A percentile compares a stretch with the other conserved stretches of the same genome.
Conservation (phyloP, 2,888 invertebrate species). For the Scotopteryx bipunctaria region DNA sequence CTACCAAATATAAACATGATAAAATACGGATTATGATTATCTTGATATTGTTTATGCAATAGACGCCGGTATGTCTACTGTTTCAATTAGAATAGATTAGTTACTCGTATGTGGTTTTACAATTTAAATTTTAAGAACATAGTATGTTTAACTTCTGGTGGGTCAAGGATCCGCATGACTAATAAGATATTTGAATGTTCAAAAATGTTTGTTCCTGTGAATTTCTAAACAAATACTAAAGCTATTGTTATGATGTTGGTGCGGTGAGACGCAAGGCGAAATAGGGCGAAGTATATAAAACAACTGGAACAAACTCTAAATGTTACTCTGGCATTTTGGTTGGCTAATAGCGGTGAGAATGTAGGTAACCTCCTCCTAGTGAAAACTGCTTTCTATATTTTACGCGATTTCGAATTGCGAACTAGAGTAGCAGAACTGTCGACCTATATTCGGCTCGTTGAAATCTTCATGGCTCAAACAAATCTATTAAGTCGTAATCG, state of each 20-base stretch:
- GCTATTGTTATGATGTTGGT: conserved; percentile 38
- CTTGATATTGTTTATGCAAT: too few relatives aligned
- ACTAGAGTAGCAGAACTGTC: not conserved
- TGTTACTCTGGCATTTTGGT: conserved; percentile 73
- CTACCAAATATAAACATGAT: not conserved
- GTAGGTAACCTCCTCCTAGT: conserved; percentile 12
- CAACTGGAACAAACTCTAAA: conserved; percentile 68
- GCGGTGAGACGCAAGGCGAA: conserved; percentile 48
- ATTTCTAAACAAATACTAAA: conserved; percentile 7
- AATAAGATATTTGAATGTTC: not conserved
- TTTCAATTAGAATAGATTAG: conserved; percentile 1
- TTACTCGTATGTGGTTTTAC: not conserved
- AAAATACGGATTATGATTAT: not conserved
- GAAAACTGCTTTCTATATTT: conserved; percentile 15
- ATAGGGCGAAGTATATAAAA: conserved; percentile 65
- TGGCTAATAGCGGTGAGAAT: conserved; percentile 44
- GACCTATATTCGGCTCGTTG: conserved; percentile 1
- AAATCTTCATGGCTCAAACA: not conserved
- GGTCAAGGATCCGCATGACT: not conserved
- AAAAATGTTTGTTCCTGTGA: not conserved
- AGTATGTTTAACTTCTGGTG: not conserved
- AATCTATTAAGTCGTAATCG: not conserved
- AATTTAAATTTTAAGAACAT: not conserved
- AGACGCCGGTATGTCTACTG: conserved; percentile 2
- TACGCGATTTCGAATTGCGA: conserved; percentile 10